Conservation (phyloP, 2,113 vertebrate species). For the Monarcha castaneiventris region DNA sequence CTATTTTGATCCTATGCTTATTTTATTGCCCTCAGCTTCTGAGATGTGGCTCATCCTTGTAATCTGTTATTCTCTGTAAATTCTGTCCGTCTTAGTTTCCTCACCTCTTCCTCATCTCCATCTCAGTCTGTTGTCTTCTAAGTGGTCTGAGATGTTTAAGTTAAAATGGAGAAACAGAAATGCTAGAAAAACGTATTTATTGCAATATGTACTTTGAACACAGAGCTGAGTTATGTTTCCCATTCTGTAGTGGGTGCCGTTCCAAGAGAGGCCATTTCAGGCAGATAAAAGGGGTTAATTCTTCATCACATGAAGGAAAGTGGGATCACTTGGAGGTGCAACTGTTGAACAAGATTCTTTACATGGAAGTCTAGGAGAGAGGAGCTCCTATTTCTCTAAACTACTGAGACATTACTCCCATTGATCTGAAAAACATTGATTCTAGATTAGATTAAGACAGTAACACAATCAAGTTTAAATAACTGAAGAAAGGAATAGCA, state of each 20-base stretch:
- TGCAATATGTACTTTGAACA: neutral
- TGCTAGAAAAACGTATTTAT: neutral
- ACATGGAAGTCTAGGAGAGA: neutral
- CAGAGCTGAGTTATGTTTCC: neutral
- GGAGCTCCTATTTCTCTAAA: neutral
- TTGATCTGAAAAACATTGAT: neutral
- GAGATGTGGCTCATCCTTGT: neutral
- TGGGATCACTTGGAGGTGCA: neutral
- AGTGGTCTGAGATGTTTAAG: neutral
- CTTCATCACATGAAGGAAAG: neutral
- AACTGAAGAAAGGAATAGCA: neutral
- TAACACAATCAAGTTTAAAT: neutral
- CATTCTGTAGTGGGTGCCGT: neutral
- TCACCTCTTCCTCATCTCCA: neutral
- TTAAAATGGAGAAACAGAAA: neutral
- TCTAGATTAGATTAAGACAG: neutral
- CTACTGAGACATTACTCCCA: neutral
- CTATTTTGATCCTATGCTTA: neutral
- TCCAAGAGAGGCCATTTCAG: neutral
- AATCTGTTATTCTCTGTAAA: neutral
- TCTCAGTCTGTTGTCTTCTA: neutral
- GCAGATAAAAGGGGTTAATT: neutral
- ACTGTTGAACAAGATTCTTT: neutral
- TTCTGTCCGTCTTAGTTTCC: neutral
- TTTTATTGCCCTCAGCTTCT: neutral